Evolutionary conservation across 2,113 vertebrate species (phyloP).

Genomic region (Galemys pyrenaicus): DNA sequence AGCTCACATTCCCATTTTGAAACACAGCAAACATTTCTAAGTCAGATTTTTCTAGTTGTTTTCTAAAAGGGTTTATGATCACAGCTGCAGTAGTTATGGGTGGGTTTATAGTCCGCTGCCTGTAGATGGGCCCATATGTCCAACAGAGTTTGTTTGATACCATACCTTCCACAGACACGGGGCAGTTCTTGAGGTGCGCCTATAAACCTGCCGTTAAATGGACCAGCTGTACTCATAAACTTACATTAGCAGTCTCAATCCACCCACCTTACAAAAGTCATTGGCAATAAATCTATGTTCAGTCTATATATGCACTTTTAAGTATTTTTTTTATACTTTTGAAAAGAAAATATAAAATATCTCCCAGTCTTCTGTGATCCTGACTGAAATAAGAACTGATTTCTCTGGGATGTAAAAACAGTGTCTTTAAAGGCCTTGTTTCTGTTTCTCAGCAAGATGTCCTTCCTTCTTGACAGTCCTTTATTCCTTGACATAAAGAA

Average conservation of each 20-base stretch:
- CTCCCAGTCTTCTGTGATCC: constrained; percentile 80
- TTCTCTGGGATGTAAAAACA: constrained; percentile 64
- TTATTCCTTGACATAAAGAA: not conserved
- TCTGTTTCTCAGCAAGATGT: constrained; percentile 64
- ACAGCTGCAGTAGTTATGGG: constrained; percentile 90
- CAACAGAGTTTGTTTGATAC: constrained; percentile 88
- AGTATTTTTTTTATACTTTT: constrained; percentile 88
- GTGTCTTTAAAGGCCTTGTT: constrained; percentile 67
- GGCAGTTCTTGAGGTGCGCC: constrained; percentile 87
- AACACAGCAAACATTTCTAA: constrained; percentile 85
- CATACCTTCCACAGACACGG: constrained; percentile 84
- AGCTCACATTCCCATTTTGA: constrained; percentile 67
- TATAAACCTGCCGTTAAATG: constrained; percentile 89
- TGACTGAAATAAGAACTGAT: constrained; percentile 78
- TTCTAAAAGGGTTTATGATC: constrained; percentile 88
- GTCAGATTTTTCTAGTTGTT: constrained; percentile 82
- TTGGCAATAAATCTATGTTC: constrained; percentile 88
- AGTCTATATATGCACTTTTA: constrained; percentile 87
- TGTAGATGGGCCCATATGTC: constrained; percentile 87
- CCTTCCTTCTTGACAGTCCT: not conserved
- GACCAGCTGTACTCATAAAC: constrained; percentile 91
- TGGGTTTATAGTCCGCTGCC: constrained; percentile 86
- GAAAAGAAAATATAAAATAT: constrained; percentile 86
- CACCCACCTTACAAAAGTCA: constrained; percentile 83
- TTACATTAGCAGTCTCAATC: constrained; percentile 84